Evolutionary conservation across 2,888 invertebrate genomes (phyloP).

Genomic region (Papilio protenor): DNA sequence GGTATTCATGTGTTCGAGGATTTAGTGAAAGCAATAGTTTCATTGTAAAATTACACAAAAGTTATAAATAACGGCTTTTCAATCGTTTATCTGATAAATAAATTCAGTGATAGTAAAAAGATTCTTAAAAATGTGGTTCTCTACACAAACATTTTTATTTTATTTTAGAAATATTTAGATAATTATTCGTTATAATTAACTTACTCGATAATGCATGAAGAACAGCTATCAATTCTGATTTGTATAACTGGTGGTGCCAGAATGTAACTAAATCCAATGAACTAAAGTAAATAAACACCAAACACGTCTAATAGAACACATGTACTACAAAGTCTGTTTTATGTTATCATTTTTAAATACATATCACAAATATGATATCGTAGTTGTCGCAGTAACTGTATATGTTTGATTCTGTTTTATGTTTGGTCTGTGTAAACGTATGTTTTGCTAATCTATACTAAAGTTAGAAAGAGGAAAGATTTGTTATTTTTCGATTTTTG

Average conservation of each 20-base stretch:
- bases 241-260: background rate
- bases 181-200: background rate
- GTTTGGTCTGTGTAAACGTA: background rate
- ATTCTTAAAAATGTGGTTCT: background rate
- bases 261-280: slow-evolving; percentile 14
- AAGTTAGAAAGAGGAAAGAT: too few relatives aligned
- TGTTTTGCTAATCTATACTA: background rate
- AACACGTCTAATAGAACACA: background rate
- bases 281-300: background rate
- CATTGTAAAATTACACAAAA: background rate
- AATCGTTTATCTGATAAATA: background rate
- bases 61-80: background rate
- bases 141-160: too few relatives aligned
- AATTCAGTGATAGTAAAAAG: background rate
- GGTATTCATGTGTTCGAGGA: background rate
- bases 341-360: background rate
- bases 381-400: background rate
- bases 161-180: too few relatives aligned
- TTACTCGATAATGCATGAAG: slow-evolving; percentile 29
- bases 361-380: background rate
- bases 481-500: too few relatives aligned
- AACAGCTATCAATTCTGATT: background rate
- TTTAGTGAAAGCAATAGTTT: background rate
- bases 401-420: background rate
- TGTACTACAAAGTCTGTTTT: slow-evolving; percentile 25